Conservation (phyloP, 1,140 invertebrate species). For the Drosophila asahinai region DNA sequence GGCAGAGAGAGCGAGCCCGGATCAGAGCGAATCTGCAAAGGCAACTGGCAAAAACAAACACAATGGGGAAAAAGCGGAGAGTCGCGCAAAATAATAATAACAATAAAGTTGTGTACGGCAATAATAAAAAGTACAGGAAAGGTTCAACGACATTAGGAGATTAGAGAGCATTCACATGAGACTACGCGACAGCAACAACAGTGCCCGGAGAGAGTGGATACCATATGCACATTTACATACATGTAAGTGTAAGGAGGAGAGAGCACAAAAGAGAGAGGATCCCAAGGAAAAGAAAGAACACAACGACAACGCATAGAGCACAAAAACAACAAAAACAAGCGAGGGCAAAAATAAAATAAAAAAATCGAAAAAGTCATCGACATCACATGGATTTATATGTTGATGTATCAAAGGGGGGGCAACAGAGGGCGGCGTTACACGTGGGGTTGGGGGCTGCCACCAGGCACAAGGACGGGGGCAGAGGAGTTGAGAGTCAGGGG, state of each 20-base stretch:
- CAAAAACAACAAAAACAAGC: slow-evolving; percentile 27
- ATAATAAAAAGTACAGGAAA: slow-evolving; percentile 57
- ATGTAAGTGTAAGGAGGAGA: slow-evolving; percentile 28
- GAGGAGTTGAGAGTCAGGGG: slow-evolving; percentile 7
- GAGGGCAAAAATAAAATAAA: neutral
- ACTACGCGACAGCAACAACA: slow-evolving; percentile 35
- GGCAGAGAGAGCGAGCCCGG: neutral
- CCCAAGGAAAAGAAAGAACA: slow-evolving; percentile 38
- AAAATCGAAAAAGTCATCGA: slow-evolving; percentile 73
- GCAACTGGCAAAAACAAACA: slow-evolving; percentile 37
- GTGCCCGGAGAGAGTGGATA: slow-evolving; percentile 32
- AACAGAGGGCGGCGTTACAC: neutral
- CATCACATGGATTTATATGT: slow-evolving; percentile 74
- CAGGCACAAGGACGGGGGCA: slow-evolving; percentile 23
- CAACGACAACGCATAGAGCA: slow-evolving; percentile 52
- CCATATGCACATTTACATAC: slow-evolving; percentile 72
- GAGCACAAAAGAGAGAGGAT: slow-evolving; percentile 42
- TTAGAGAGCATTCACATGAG: slow-evolving; percentile 69
- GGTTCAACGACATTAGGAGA: slow-evolving; percentile 78
- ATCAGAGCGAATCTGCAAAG: slow-evolving; percentile 46
- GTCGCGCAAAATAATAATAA: slow-evolving; percentile 68
- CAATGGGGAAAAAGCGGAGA: slow-evolving; percentile 52
- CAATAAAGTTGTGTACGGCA: slow-evolving; percentile 71
- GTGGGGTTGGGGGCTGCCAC: neutral
- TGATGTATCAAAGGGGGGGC: slow-evolving; percentile 44